A percentile compares a stretch with the other conserved stretches of the same genome.
Evolutionary conservation across 1,140 invertebrate species (phyloP).

Genomic region (Sitodiplosis mosellana): DNA sequence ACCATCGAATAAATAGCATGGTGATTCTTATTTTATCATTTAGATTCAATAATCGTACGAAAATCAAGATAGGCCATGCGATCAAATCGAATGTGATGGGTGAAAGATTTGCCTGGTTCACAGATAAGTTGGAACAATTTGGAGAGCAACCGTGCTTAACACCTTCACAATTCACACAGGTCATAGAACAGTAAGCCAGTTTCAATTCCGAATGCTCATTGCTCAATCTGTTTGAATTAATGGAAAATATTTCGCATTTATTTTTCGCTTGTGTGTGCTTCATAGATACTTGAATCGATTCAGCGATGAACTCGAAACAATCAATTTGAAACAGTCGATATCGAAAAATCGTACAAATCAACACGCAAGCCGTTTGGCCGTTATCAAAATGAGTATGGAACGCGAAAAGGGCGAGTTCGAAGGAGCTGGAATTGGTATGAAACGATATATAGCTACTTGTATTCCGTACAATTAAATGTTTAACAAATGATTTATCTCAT

Average conservation of each 20-base stretch:
- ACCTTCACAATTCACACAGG: slow-evolving; percentile 32
- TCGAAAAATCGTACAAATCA: slow-evolving; percentile 43
- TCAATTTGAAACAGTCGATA: slow-evolving; percentile 51
- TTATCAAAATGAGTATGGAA: slow-evolving; percentile 49
- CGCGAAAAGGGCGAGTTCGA: slow-evolving; percentile 48
- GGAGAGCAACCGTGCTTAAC: slow-evolving; percentile 31
- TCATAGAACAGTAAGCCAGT: slow-evolving; percentile 35
- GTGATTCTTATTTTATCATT: slow-evolving; percentile 11
- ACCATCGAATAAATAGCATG: background rate
- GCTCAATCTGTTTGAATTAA: background rate
- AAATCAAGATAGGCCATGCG: slow-evolving; percentile 37
- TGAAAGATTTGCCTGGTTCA: slow-evolving; percentile 54
- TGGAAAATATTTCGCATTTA: background rate
- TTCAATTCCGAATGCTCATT: background rate
- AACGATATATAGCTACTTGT: background rate
- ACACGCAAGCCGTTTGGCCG: slow-evolving; percentile 53
- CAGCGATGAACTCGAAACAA: slow-evolving; percentile 58
- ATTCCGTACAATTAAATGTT: background rate
- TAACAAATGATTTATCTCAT: background rate
- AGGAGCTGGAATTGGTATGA: slow-evolving; percentile 47
- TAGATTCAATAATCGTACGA: slow-evolving; percentile 36
- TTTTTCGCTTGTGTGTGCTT: slow-evolving; percentile 3
- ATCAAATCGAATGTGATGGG: slow-evolving; percentile 50
- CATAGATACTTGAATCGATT: slow-evolving; percentile 35
- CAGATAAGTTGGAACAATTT: slow-evolving; percentile 31